Evolutionary conservation across 1,140 invertebrate species (phyloP).

Genomic region (Drosophila cardini): DNA sequence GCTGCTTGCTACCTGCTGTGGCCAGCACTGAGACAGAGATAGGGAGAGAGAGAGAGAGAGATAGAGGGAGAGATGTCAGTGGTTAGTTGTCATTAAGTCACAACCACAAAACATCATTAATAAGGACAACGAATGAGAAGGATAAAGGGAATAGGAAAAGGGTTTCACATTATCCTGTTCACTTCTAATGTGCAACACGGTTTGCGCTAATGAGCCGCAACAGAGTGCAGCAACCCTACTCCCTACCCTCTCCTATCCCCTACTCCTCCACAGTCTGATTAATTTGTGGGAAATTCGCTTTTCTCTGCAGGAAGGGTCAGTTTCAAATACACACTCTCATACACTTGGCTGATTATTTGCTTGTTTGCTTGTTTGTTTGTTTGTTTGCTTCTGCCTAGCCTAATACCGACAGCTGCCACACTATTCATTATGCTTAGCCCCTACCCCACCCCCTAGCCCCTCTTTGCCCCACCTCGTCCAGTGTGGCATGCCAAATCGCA

Average conservation of each 20-base stretch:
- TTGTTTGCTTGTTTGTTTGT: conserved; percentile 11
- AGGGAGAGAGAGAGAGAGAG: neutral
- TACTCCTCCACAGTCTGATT: conserved; percentile 47
- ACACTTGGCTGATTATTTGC: conserved; percentile 24
- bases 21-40: neutral
- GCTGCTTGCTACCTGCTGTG: conserved; percentile 55
- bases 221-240: conserved; percentile 11
- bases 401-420: conserved; percentile 17
- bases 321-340: neutral
- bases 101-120: conserved; percentile 63
- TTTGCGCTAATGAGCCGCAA: conserved; percentile 69
- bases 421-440: conserved; percentile 48
- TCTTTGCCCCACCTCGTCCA: neutral
- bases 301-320: conserved; percentile 22
- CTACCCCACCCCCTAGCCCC: neutral
- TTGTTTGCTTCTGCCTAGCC: neutral
- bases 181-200: conserved; percentile 65
- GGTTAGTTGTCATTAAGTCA: conserved; percentile 53
- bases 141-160: neutral
- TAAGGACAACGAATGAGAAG: conserved; percentile 42
- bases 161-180: conserved; percentile 9
- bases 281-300: conserved; percentile 68
- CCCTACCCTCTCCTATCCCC: neutral
- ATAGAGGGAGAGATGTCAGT: neutral
- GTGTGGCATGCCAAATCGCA: conserved; percentile 31